Conservation (phyloP, 2,797 vertebrate genomes). For the Lutjanus campechanus region DNA sequence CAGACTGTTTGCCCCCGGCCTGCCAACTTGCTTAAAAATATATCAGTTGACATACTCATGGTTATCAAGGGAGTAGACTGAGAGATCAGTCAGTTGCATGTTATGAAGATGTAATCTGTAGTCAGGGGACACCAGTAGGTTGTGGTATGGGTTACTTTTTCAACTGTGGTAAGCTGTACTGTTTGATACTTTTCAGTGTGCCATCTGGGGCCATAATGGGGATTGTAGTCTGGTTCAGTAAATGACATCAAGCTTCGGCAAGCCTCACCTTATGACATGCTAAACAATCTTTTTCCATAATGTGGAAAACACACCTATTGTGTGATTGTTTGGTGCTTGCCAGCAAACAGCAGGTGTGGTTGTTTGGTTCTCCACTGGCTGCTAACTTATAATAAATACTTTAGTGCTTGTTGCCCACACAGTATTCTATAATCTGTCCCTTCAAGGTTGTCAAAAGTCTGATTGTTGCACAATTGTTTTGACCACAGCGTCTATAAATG, state of each 20-base stretch:
- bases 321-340: background rate
- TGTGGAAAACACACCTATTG: constrained; percentile 1
- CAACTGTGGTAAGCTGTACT: background rate
- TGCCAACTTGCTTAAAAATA: background rate
- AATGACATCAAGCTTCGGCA: constrained; percentile 16
- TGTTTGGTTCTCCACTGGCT: background rate
- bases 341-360: background rate
- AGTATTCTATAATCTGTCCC: background rate
- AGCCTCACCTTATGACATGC: background rate
- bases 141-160: constrained; percentile 1
- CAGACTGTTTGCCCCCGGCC: background rate
- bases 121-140: background rate
- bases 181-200: background rate
- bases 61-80: constrained; percentile 11
- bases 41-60: background rate
- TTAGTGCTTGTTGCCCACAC: background rate
- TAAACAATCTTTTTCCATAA: background rate
- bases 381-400: background rate
- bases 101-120: background rate
- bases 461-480: background rate
- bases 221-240: constrained; percentile 2
- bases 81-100: background rate
- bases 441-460: background rate
- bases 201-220: constrained; percentile 1
- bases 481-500: background rate